Evolutionary conservation across 2,797 vertebrate genomes (phyloP).

Genomic region (Leptodactylus fallax): DNA sequence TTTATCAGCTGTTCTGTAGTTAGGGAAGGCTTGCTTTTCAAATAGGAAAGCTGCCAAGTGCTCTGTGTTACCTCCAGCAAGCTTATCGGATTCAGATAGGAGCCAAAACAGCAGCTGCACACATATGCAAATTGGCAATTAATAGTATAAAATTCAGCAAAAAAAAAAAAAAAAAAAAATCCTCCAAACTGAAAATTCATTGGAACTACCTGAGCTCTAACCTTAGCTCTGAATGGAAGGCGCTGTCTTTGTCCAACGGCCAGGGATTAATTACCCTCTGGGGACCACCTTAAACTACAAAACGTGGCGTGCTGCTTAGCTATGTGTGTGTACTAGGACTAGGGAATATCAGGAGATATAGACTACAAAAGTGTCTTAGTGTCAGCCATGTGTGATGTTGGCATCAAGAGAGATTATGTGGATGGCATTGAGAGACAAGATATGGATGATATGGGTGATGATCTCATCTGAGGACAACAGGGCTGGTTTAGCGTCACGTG

Average conservation of each 20-base stretch:
- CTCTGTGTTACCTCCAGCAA: slow-evolving; percentile 87
- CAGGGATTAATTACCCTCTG: slow-evolving; percentile 79
- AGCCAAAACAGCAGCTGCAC: slow-evolving; percentile 90
- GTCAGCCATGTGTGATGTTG: not conserved
- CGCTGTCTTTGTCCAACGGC: slow-evolving; percentile 68
- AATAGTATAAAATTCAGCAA: slow-evolving; percentile 86
- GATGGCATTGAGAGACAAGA: not conserved
- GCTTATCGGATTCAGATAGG: slow-evolving; percentile 84
- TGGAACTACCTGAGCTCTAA: slow-evolving; percentile 78
- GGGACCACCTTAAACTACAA: slow-evolving; percentile 53
- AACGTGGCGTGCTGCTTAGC: not conserved
- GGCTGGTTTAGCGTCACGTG: no score
- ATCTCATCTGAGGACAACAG: not conserved
- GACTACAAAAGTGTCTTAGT: not conserved
- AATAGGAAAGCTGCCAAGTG: slow-evolving; percentile 89
- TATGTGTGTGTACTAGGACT: not conserved
- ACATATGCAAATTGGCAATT: slow-evolving; percentile 91
- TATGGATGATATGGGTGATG: not conserved
- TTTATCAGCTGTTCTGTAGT: slow-evolving; percentile 88
- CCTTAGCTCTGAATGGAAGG: slow-evolving; percentile 69
- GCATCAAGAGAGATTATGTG: not conserved
- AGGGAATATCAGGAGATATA: not conserved
- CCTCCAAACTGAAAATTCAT: slow-evolving; percentile 71
- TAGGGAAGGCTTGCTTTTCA: slow-evolving; percentile 84
- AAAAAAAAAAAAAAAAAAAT: slow-evolving; percentile 71